Evolutionary conservation across 2,113 vertebrate genomes (phyloP).

Genomic region (Dasypus novemcinctus): DNA sequence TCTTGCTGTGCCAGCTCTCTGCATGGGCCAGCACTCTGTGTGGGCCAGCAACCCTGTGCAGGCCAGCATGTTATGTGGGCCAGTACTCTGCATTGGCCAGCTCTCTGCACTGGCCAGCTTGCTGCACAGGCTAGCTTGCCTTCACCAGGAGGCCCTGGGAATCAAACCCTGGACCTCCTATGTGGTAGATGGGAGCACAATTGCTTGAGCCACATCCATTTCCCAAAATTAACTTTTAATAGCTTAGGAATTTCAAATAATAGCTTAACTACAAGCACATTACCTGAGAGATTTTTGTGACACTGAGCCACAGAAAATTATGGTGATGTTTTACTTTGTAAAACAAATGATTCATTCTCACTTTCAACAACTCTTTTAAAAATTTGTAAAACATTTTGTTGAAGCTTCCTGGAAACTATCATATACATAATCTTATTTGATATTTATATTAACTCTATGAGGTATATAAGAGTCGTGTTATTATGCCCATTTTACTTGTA

Average conservation of each 20-base stretch:
- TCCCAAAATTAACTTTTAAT: slow-evolving; percentile 8
- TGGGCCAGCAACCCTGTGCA: too few species aligned
- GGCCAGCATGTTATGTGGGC: too few species aligned
- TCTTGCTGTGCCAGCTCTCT: too few species aligned
- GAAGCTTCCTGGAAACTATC: neutral
- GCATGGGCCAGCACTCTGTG: too few species aligned
- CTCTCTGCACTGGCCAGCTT: too few species aligned
- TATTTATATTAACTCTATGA: neutral
- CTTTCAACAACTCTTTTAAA: neutral
- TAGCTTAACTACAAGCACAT: neutral
- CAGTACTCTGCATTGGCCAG: too few species aligned
- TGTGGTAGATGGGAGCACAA: too few species aligned
- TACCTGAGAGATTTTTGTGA: neutral
- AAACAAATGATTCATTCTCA: neutral
- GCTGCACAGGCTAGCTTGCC: too few species aligned
- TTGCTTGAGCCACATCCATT: too few species aligned
- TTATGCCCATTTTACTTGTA: neutral
- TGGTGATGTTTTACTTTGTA: neutral
- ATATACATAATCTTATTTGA: neutral
- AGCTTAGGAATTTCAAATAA: neutral
- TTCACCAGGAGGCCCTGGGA: too few species aligned
- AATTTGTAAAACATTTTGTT: neutral
- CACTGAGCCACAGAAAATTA: neutral
- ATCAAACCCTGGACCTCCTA: too few species aligned
- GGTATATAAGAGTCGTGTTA: neutral